Evolutionary conservation across 1,140 invertebrate species (phyloP), one percentile per base, ranked within the genome.

Genomic region (Pseudomyrmex gracilis): DNA sequence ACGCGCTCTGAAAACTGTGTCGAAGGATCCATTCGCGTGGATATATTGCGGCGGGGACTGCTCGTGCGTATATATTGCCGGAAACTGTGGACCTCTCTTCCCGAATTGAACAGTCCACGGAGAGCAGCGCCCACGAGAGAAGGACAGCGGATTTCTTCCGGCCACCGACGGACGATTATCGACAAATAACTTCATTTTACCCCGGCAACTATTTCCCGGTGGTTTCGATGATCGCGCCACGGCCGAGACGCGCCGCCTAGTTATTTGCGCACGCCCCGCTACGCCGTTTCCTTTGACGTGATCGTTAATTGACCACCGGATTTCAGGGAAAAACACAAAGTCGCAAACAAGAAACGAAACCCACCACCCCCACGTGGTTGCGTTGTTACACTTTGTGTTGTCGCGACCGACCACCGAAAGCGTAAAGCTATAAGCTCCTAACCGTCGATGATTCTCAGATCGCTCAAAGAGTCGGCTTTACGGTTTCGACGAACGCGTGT

Each of bases 131-230:
- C 77, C 83, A 82, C 83, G 61, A 70, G 61, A 55, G 20, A 34
- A 24, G 64, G 49, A 60, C 77, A 45, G 47, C n/a, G 85, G 43
- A 34, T 15, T n/a, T 70, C 53, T 82, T 77, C 57, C 71, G 83
- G 85, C 61, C 73, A 66, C 20, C 20, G 58, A 64, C 47, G 45
- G n/a, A 47, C 86, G 20, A 85, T 87, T 76, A 87, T 73, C 22
- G 76, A 82, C 77, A 85, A 34, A 89, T 88, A 85, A 89, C 87
- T 89, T 89, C 61, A 89, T 89, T 88, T 80, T 34, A 53, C 17
- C 53, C 24, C 20, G 17, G 45, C 7, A 60, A 15, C 43, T 55
- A 55, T 82, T 83, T 68, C 47, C 55, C 58, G 20, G 68, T 84
- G 61, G 53, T 64, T 85, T 87, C 82, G n/a, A n/a, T 83, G 87